phyloP scores from a whole-genome alignment of 2,797 vertebrate genomes.

The Aphelocoma californica region DNA sequence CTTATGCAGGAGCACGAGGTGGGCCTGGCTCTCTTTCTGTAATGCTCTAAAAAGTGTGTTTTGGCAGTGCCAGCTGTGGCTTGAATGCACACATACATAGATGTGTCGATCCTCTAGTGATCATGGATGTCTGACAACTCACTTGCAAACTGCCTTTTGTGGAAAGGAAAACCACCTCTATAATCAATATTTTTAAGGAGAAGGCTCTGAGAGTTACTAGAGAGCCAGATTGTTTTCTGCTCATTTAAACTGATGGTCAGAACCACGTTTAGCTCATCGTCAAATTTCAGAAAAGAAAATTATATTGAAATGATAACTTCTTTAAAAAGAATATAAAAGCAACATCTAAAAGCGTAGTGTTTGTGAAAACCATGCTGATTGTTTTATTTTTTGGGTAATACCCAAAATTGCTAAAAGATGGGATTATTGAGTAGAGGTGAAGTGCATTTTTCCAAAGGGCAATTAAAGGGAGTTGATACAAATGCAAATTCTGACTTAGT shows the following conservation, averaged over 20 bases:
- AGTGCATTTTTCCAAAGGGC: background rate
- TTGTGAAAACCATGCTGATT: background rate
- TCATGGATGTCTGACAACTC: background rate
- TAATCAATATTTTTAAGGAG: background rate
- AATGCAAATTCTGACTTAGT: background rate
- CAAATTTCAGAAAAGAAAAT: background rate
- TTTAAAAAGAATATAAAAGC: background rate
- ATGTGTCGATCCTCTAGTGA: background rate
- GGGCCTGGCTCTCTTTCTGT: background rate
- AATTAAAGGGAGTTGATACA: background rate
- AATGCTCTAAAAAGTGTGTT: background rate
- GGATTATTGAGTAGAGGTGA: background rate
- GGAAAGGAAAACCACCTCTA: background rate
- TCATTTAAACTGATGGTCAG: background rate
- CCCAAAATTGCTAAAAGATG: background rate
- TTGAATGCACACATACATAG: fast-evolving
- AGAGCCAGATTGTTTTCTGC: background rate
- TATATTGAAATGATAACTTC: background rate
- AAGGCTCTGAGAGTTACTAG: background rate
- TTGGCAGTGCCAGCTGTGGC: background rate
- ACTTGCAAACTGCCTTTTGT: background rate
- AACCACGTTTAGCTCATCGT: background rate
- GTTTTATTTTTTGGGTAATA: background rate
- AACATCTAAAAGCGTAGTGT: background rate
- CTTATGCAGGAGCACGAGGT: conserved; percentile 91